These are phyloP conservation scores for Kuschelorhynchus macadamiae DNA, from an alignment of 2,888 invertebrate species.

Conservation along the genomic window DNA sequence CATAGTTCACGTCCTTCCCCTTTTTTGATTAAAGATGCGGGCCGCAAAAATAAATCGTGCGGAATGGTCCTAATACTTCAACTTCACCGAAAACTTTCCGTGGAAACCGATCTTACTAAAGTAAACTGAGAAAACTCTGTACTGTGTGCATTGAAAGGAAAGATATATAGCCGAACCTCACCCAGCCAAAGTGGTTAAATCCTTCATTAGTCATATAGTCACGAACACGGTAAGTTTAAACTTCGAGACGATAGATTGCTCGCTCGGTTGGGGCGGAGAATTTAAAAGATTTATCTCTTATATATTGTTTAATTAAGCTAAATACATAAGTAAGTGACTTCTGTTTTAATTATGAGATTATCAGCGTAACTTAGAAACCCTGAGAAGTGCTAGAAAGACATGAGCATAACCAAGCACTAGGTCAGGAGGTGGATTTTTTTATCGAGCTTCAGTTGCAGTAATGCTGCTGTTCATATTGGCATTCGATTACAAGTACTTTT, in stretches of 20 bases:
- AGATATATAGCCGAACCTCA: constrained; percentile 41
- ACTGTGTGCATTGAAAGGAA: constrained; percentile 34
- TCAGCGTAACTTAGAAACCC: too few species aligned
- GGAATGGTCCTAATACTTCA: background rate
- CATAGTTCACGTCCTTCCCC: too few species aligned
- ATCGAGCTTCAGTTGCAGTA: too few species aligned
- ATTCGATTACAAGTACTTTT: too few species aligned
- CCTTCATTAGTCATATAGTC: constrained; percentile 51
- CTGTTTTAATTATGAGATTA: background rate
- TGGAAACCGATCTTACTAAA: constrained; percentile 25
- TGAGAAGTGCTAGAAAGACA: too few species aligned
- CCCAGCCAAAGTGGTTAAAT: constrained; percentile 47
- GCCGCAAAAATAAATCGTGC: background rate
- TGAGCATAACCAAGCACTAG: too few species aligned
- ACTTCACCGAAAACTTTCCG: constrained; percentile 11
- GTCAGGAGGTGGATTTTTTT: too few species aligned
- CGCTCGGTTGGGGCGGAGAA: constrained; percentile 40
- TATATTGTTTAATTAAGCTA: constrained; percentile 45
- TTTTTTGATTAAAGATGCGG: too few species aligned
- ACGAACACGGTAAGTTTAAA: constrained; percentile 49
- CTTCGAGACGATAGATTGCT: constrained; percentile 46
- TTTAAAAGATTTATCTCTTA: constrained; percentile 46
- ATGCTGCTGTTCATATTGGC: too few species aligned
- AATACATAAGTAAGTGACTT: background rate
- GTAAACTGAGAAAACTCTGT: constrained; percentile 32